Percentiles rank a stretch among this genome's conserved stretches.
Conservation (phyloP, 1,140 invertebrate genomes). For the Rhopalosiphum padi region DNA sequence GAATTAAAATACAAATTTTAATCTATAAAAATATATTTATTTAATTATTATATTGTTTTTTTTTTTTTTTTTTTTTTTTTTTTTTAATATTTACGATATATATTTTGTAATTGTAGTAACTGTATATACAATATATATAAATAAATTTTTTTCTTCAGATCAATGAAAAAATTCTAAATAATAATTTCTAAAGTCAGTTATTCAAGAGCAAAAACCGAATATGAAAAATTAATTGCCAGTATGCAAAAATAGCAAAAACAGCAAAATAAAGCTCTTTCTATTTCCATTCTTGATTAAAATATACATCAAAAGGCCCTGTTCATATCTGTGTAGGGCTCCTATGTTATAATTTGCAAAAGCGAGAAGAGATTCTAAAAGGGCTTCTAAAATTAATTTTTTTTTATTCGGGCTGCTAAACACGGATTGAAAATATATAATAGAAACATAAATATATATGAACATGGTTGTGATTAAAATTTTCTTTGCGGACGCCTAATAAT, state of each 20-base stretch:
- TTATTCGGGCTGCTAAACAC: background rate
- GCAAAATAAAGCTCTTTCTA: conserved; percentile 6
- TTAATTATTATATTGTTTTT: background rate
- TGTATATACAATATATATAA: too few relatives aligned
- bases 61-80: background rate
- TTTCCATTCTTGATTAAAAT: conserved; percentile 31
- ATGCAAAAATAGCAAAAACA: background rate
- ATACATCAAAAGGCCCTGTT: conserved; percentile 24
- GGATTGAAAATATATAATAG: background rate
- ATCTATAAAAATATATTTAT: background rate
- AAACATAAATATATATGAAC: background rate
- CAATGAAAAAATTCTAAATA: background rate
- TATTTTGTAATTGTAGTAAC: too few relatives aligned
- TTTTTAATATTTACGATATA: background rate
- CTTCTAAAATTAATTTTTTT: conserved; percentile 20
- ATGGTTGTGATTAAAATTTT: conserved; percentile 7
- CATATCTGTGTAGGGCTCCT: background rate
- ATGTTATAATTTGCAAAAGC: conserved; percentile 19
- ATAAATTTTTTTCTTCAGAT: background rate
- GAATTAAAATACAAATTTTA: background rate
- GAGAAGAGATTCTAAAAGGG: background rate
- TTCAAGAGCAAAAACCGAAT: background rate
- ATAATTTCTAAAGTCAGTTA: background rate
- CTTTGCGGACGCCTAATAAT: background rate
- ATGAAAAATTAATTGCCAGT: background rate